A percentile compares a stretch with the other conserved stretches of the same genome.
phyloP scores from a whole-genome alignment of 2,113 vertebrate species.

The Etheostoma spectabile region DNA sequence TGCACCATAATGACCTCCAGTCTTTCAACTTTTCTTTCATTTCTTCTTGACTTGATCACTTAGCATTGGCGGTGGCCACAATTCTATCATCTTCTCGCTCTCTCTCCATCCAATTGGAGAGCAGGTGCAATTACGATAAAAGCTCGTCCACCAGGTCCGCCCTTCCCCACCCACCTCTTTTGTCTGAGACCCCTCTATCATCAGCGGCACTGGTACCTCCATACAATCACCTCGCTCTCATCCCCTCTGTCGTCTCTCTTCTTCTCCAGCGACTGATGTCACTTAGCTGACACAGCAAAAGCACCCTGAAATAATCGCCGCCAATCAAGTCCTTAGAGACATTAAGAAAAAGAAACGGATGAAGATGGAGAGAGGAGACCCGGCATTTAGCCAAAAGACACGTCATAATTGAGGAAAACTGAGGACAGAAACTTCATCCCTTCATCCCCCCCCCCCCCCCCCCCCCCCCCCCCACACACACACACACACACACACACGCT shows the following conservation, averaged over 20 bases:
- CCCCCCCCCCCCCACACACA: neutral
- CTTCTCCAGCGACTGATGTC: conserved; percentile 78
- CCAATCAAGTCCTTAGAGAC: conserved; percentile 59
- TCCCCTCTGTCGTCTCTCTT: conserved; percentile 31
- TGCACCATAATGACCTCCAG: neutral
- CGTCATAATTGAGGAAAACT: conserved; percentile 42
- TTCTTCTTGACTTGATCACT: conserved; percentile 52
- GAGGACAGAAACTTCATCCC: conserved; percentile 50
- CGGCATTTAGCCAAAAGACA: conserved; percentile 66
- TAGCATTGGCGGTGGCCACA: conserved; percentile 12
- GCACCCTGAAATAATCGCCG: conserved; percentile 25
- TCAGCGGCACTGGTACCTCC: conserved; percentile 10
- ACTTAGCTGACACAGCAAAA: conserved; percentile 83
- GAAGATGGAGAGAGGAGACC: conserved; percentile 39
- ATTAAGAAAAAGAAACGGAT: conserved; percentile 50
- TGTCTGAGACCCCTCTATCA: conserved; percentile 33
- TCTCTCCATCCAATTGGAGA: conserved; percentile 42
- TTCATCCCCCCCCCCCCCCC: neutral
- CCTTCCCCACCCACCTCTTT: conserved; percentile 30
- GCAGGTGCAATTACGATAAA: conserved; percentile 76
- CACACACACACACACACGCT: neutral
- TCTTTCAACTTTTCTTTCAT: conserved; percentile 58
- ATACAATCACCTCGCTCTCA: conserved; percentile 37
- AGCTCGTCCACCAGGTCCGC: conserved; percentile 73
- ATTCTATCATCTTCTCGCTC: conserved; percentile 35